Percentiles rank a stretch among this genome's conserved stretches.
Conservation (phyloP, 2,797 vertebrate species). For the Epinephelus coioides region DNA sequence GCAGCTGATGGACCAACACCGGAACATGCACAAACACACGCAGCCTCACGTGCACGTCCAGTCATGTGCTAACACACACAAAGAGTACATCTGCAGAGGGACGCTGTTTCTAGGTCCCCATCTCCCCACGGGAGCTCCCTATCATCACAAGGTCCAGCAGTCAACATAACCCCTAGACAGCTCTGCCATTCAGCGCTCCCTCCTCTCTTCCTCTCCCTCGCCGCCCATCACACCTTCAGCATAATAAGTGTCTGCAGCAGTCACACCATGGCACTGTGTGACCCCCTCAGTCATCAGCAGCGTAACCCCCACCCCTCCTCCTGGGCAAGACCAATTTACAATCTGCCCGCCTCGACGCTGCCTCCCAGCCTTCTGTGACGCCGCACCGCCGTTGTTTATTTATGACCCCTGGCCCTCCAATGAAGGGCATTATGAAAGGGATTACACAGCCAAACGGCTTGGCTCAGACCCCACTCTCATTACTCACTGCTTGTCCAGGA, state of each 20-base stretch:
- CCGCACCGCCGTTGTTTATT: slow-evolving; percentile 58
- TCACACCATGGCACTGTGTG: slow-evolving; percentile 26
- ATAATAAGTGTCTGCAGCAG: slow-evolving; percentile 66
- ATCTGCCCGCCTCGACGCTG: slow-evolving; percentile 20
- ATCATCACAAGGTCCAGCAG: slow-evolving; percentile 71
- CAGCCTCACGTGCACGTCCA: background rate
- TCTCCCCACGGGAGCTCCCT: slow-evolving; percentile 43
- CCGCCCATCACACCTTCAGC: slow-evolving; percentile 61
- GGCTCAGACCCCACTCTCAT: slow-evolving; percentile 58
- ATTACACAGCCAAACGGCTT: slow-evolving; percentile 66
- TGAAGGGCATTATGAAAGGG: slow-evolving; percentile 71
- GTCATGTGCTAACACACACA: background rate
- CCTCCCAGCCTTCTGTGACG: slow-evolving; percentile 22
- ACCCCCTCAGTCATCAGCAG: slow-evolving; percentile 53
- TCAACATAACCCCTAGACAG: slow-evolving; percentile 62
- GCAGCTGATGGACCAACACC: slow-evolving; percentile 21
- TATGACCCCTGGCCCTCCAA: slow-evolving; percentile 60
- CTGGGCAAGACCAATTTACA: slow-evolving; percentile 62
- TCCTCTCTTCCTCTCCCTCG: slow-evolving; percentile 14
- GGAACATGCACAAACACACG: slow-evolving; percentile 7
- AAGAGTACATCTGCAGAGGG: slow-evolving; percentile 46
- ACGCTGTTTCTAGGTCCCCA: slow-evolving; percentile 33
- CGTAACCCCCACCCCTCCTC: slow-evolving; percentile 42
- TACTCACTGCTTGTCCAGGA: slow-evolving; percentile 62
- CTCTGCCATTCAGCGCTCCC: slow-evolving; percentile 52